Conservation (phyloP, 2,113 vertebrate genomes). For the Microtus richardsoni region DNA sequence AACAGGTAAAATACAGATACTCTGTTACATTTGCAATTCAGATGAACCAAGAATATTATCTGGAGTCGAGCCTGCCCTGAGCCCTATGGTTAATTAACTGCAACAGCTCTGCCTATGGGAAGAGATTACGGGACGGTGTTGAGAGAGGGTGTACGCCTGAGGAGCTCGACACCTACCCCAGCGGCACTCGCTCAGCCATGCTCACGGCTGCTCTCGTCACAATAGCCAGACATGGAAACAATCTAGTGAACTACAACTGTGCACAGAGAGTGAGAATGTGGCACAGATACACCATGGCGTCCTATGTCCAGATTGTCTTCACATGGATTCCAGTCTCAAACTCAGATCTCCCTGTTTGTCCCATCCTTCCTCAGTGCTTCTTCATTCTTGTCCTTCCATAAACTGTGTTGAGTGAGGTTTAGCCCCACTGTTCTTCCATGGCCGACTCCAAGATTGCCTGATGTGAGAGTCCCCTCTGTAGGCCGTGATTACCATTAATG, state of each 20-base stretch:
- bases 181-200: too few species aligned
- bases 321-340: not conserved
- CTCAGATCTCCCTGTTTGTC: not conserved
- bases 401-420: not conserved
- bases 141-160: not conserved
- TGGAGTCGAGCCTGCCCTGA: slow-evolving; percentile 26
- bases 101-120: not conserved
- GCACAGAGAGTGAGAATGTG: not conserved
- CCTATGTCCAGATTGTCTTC: not conserved
- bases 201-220: not conserved
- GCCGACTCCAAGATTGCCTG: not conserved
- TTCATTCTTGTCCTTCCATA: not conserved
- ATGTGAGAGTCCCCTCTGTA: too few species aligned
- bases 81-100: slow-evolving; percentile 15
- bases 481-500: too few species aligned
- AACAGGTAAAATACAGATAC: not conserved
- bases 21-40: slow-evolving; percentile 42
- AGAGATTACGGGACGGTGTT: not conserved
- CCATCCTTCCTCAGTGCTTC: not conserved
- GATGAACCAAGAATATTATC: slow-evolving; percentile 9
- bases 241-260: not conserved
- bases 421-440: not conserved
- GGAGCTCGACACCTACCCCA: not conserved
- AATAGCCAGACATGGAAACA: not conserved
- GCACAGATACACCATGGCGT: not conserved